phyloP scores from a whole-genome alignment of 2,113 vertebrate genomes.

The Orientallactaga bullata region DNA sequence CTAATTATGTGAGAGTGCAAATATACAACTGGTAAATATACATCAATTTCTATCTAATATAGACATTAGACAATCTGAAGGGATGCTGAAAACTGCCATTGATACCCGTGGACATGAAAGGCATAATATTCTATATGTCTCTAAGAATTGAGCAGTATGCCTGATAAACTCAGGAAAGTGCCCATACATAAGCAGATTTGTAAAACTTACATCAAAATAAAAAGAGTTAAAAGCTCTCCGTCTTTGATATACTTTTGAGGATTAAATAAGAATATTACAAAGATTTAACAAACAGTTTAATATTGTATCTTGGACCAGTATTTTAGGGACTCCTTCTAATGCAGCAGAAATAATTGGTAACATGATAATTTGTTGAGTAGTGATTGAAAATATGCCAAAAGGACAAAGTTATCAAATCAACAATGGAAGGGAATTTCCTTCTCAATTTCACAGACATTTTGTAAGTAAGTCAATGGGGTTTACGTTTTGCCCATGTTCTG shows the following conservation, averaged over 20 bases:
- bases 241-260: not conserved
- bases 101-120: not conserved
- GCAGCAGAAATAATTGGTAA: not conserved
- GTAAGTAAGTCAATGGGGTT: not conserved
- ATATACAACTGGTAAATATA: not conserved
- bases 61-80: not conserved
- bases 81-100: not conserved
- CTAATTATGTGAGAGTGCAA: not conserved
- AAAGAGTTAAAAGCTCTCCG: not conserved
- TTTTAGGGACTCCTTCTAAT: not conserved
- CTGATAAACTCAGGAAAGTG: not conserved
- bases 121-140: not conserved
- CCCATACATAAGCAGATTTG: not conserved
- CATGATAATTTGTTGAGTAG: not conserved
- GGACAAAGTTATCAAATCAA: not conserved
- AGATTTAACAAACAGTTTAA: not conserved
- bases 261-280: not conserved
- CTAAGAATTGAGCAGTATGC: not conserved
- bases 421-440: not conserved
- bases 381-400: not conserved
- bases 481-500: not conserved
- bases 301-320: rapidly evolving
- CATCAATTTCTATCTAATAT: not conserved
- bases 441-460: not conserved
- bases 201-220: not conserved